Evolutionary conservation across 2,113 vertebrate genomes (phyloP), one percentile per base, ranked within the genome.

Genomic region (Glaucomys volans): DNA sequence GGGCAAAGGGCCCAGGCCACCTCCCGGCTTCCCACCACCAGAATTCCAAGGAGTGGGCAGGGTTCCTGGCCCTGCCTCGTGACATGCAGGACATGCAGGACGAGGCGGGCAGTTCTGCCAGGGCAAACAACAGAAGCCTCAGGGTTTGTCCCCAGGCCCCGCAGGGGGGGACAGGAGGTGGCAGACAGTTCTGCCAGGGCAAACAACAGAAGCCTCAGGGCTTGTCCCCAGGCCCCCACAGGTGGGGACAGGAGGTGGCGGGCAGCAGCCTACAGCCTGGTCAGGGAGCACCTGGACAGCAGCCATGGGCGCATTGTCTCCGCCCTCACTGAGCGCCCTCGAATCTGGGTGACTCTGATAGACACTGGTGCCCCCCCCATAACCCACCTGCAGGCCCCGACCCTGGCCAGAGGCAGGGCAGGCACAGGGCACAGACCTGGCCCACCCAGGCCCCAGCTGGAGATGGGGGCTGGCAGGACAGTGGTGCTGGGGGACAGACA

Each of bases 101-200:
- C n/a, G n/a, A n/a, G n/a, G n/a, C n/a, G n/a, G n/a, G n/a, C n/a
- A n/a, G 62, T 14, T 12, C 35, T 32, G 40, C 69, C 40, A 20
- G 22, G n/a, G 11, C 12, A 1, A 17, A 32, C 1, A 26, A 47
- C 44, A 22, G 28, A 3, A 74, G 8, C 35, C 8, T 2, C 0
- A 0, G 32, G 17, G 76, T 74, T 90, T 47, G 80, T 87, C 94
- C 80, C 12, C 0, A 32, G 50, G 81, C 24, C 94, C 92, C 28
- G 85, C 0, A 0, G 57, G 83, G 0, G 0, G 42, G 74, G 54
- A n/a, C 11, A 82, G 44, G 57, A 59, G 47, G 24, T 72, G 47
- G 66, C 37, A 2, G 14, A 0, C 81, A 0, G 62, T 14, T 12
- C 35, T 32, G 40, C 69, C 40, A 20, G 22, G n/a, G 11, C 12